Conservation (phyloP, 2,888 invertebrate species). For the Antheraea assamensis region DNA sequence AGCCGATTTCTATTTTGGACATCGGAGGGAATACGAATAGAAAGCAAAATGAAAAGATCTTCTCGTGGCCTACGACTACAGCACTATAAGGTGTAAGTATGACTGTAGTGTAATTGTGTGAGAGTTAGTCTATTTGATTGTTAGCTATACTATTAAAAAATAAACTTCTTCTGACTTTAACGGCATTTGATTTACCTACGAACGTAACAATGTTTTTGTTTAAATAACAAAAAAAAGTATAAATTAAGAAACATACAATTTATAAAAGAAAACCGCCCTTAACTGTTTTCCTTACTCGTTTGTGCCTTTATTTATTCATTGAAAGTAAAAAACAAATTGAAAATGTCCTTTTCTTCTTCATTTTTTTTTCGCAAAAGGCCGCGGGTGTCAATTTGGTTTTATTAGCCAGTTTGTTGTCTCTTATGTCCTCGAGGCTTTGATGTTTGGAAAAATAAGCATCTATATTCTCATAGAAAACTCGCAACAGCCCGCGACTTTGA, state of each 20-base stretch:
- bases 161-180: no score
- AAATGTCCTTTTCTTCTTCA: background rate
- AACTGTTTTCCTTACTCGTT: background rate
- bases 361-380: background rate
- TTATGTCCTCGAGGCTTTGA: background rate
- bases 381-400: conserved; percentile 2
- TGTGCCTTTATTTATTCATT: background rate
- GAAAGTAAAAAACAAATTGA: conserved; percentile 1
- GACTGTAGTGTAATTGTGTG: no score
- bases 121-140: no score
- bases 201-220: no score
- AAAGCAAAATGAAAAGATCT: no score
- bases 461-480: background rate
- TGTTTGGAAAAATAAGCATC: background rate
- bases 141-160: no score
- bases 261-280: background rate
- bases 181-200: no score
- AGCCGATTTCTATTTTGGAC: no score
- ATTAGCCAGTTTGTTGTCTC: conserved; percentile 4
- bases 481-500: no score
- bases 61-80: no score
- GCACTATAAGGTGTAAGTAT: no score
- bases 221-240: background rate
- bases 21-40: no score
- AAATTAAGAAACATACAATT: background rate